phyloP scores from a whole-genome alignment of 2,888 invertebrate genomes.

The Oligia latruncula region DNA sequence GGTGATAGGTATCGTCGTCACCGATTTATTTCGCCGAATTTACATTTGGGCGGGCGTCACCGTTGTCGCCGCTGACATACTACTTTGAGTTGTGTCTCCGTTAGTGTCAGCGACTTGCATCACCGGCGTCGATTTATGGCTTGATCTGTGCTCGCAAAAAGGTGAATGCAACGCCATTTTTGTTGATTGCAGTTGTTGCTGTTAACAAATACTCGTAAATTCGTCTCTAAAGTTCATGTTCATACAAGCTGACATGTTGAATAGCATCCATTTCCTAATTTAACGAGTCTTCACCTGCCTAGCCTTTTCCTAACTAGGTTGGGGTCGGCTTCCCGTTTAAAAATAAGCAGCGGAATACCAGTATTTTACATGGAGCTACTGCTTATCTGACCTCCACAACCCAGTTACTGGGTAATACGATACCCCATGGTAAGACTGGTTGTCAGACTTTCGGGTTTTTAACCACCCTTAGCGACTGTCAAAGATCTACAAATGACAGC shows the following conservation, averaged over 20 bases:
- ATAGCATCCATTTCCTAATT: background rate
- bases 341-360: background rate
- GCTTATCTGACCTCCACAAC: background rate
- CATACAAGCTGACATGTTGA: background rate
- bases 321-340: background rate
- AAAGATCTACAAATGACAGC: background rate
- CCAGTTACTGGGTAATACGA: background rate
- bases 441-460: background rate
- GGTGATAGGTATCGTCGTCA: slow-evolving; percentile 88
- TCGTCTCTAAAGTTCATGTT: background rate
- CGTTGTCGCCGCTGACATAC: slow-evolving; percentile 66
- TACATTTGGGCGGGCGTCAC: slow-evolving; percentile 79
- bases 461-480: background rate
- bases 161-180: slow-evolving; percentile 29
- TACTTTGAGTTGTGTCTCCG: slow-evolving; percentile 65
- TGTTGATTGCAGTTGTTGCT: slow-evolving; percentile 31
- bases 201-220: slow-evolving; percentile 30
- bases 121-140: slow-evolving; percentile 53
- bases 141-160: slow-evolving; percentile 40
- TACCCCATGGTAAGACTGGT: background rate
- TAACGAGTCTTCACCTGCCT: background rate
- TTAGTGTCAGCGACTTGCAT: slow-evolving; percentile 61
- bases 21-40: slow-evolving; percentile 87
- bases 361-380: too few relatives aligned
- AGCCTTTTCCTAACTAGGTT: background rate